Conservation (phyloP, 2,113 vertebrate species). For the Zapornia atra region DNA sequence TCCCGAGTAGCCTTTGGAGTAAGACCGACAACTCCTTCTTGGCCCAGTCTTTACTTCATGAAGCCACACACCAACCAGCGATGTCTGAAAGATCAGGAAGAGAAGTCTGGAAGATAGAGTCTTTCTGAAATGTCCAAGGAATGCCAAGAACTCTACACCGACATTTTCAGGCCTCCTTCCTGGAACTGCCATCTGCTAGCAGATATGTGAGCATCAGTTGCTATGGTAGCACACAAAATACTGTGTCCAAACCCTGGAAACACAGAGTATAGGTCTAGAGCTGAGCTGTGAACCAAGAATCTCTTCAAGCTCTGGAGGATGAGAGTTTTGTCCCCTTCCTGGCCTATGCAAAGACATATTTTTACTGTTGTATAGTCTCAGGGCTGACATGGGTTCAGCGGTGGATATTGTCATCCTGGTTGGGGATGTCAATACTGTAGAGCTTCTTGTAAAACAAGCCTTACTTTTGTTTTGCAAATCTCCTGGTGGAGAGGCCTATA, state of each 20-base stretch:
- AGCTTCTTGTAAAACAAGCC: slow-evolving; percentile 8
- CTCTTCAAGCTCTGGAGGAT: neutral
- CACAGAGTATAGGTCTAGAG: slow-evolving; percentile 12
- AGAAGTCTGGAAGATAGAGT: neutral
- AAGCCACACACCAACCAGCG: neutral
- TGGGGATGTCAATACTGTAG: neutral
- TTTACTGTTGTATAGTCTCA: neutral
- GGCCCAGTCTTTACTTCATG: neutral
- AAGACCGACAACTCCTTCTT: neutral
- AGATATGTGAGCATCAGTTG: slow-evolving; percentile 63
- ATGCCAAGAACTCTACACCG: neutral
- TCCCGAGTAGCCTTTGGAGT: no score
- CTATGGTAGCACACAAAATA: slow-evolving; percentile 61
- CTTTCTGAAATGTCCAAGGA: slow-evolving; percentile 23
- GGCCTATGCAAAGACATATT: neutral
- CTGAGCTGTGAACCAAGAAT: slow-evolving; percentile 46
- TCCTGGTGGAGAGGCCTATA: neutral
- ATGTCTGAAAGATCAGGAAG: neutral
- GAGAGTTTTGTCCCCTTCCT: neutral
- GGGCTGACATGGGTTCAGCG: neutral
- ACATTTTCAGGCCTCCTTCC: slow-evolving; percentile 50
- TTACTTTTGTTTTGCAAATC: slow-evolving; percentile 36
- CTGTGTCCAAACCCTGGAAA: slow-evolving; percentile 48
- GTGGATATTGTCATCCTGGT: neutral
- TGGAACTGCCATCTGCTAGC: slow-evolving; percentile 62